Evolutionary conservation across 2,797 vertebrate genomes (phyloP), one percentile per base, ranked within the genome.

Genomic region (Rhinophrynus dorsalis): DNA sequence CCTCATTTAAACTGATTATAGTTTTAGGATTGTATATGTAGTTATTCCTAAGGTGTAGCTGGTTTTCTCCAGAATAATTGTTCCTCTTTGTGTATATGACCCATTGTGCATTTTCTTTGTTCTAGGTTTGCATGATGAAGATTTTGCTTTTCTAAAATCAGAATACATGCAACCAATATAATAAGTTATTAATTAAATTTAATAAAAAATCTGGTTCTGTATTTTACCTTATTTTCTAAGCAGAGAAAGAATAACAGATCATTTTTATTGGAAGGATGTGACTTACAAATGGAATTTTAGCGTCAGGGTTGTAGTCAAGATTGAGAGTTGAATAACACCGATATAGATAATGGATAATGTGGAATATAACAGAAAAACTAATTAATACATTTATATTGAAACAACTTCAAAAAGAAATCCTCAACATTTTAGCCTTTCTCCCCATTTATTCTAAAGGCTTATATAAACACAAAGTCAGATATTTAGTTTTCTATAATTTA

Each of bases 181-280:
- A 68, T 50, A 55, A 44, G 47, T 57, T 65, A 74, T 59, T 29
- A 68, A 69, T 67, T 51, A 38, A 74, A 47, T 63, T 55, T 59
- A 72, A 77, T 56, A 72, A 63, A 68, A 67, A 66, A 32, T 27
- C 71, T 65, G 68, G 32, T 24, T 12, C 59, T n/a, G n/a, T n/a
- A 7, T 58, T 59, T 38, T 42, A 60, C 32, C 26, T n/a, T 13
- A 23, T 18, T 66, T 17, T 48, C 12, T 29, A 2, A 17, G 30
- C 13, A 12, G 6, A 45, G 11, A 38, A 35, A 13, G 40, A 38
- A 70, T 54, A 58, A 33, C 66, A 72, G 27, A 27, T 65, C 13
- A 8, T 15, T 75, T 23, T 10, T 29, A 45, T 27, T 37, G n/a
- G 18, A 62, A 42, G 54, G n/a, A n/a, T 60, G 64, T 15, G 37